These are phyloP conservation scores for Palythoa heliodiscus DNA, from an alignment of 92 coral and sea anemone genomes.

Conservation along the genomic window DNA sequence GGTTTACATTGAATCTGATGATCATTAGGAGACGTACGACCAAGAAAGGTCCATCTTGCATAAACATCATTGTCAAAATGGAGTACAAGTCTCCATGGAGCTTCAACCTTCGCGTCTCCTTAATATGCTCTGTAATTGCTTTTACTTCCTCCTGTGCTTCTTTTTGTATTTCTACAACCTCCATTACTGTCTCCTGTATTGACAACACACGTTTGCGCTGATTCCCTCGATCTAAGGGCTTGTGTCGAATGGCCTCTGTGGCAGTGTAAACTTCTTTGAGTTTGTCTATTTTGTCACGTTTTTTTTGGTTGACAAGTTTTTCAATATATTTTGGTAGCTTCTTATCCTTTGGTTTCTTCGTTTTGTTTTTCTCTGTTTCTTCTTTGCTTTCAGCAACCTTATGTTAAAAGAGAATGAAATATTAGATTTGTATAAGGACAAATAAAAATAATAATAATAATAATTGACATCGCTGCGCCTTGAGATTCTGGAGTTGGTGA, in stretches of 20 bases:
- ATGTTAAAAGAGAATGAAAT: not conserved
- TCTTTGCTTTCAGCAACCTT: constrained; percentile 34
- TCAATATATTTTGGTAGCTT: constrained; percentile 77
- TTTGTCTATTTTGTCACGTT: constrained; percentile 54
- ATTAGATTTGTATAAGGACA: not conserved
- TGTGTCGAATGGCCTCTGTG: constrained; percentile 48
- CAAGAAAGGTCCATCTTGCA: constrained; percentile 98
- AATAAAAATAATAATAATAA: too few relatives aligned
- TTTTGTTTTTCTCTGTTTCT: constrained; percentile 5
- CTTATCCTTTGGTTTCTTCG: not conserved
- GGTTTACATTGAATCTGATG: constrained; percentile 64
- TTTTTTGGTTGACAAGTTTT: constrained; percentile 67
- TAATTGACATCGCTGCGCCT: too few relatives aligned
- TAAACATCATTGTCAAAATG: constrained; percentile 84
- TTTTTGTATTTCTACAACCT: constrained; percentile 79
- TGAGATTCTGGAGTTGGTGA: too few relatives aligned
- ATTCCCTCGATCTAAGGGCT: constrained; percentile 31
- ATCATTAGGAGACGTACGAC: constrained; percentile 83
- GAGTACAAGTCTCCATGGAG: constrained; percentile 96
- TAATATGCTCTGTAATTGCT: constrained; percentile 76
- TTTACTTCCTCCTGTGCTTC: constrained; percentile 79
- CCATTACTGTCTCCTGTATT: constrained; percentile 76
- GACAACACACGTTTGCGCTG: constrained; percentile 62
- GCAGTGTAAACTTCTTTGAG: constrained; percentile 53
- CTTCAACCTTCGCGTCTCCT: constrained; percentile 74